These are phyloP conservation scores for Remorina albescens DNA, from an alignment of 2,797 vertebrate species.

Conservation along the genomic window DNA sequence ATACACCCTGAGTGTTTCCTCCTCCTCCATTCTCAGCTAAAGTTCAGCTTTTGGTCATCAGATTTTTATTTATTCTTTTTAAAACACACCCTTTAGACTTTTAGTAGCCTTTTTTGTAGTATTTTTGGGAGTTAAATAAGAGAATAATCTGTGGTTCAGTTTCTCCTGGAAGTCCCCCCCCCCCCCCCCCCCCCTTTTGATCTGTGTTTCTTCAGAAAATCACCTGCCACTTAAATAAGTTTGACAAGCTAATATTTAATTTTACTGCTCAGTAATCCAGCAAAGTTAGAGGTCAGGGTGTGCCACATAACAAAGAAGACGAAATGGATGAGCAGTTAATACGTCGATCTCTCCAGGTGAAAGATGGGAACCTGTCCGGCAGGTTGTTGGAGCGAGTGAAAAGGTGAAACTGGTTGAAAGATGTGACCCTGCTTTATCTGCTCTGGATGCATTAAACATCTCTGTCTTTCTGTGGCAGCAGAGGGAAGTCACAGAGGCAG, in stretches of 20 bases:
- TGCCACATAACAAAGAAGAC: neutral
- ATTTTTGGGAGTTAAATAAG: neutral
- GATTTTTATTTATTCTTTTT: too few relatives aligned
- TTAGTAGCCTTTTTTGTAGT: accelerated
- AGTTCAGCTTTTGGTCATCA: neutral
- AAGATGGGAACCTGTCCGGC: neutral
- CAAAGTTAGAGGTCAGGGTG: slow-evolving; percentile 22
- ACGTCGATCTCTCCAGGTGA: neutral
- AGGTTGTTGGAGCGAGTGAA: neutral
- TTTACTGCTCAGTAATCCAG: neutral
- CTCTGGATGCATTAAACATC: neutral
- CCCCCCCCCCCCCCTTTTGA: too few relatives aligned
- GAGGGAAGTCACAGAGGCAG: neutral
- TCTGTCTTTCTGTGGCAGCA: neutral
- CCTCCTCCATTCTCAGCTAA: neutral
- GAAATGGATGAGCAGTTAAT: too few relatives aligned
- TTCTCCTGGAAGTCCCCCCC: too few relatives aligned
- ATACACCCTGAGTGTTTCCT: slow-evolving; percentile 24
- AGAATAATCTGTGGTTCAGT: neutral
- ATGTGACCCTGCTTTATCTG: neutral
- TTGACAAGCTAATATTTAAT: neutral
- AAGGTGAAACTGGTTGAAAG: neutral
- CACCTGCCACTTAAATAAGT: neutral
- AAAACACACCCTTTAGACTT: neutral
- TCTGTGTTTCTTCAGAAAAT: neutral